Evolutionary conservation across 1,140 invertebrate species (phyloP).

Genomic region (Drosophila arawakana): DNA sequence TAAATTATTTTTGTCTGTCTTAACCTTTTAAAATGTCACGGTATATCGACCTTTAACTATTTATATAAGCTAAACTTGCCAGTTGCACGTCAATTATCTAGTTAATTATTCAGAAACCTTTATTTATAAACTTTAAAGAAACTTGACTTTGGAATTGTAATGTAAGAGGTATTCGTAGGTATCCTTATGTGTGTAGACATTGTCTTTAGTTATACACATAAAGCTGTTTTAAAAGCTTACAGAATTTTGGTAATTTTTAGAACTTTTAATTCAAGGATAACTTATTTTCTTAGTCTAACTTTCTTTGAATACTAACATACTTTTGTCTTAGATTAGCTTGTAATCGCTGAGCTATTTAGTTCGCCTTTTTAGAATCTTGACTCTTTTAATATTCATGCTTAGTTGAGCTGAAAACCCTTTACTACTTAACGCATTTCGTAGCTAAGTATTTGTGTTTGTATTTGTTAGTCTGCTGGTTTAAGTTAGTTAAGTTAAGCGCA

Average conservation of each 20-base stretch:
- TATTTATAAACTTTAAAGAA: background rate
- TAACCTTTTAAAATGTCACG: slow-evolving; percentile 4
- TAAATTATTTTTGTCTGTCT: background rate
- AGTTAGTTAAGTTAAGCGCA: slow-evolving; percentile 43
- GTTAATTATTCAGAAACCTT: background rate
- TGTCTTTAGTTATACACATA: too few species aligned
- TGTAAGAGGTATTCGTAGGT: too few species aligned
- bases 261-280: too few species aligned
- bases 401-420: slow-evolving; percentile 41
- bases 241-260: too few species aligned
- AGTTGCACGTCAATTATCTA: slow-evolving; percentile 1
- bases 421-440: slow-evolving; percentile 3
- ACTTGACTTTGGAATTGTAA: background rate
- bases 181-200: too few species aligned
- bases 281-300: too few species aligned
- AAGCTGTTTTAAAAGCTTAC: too few species aligned
- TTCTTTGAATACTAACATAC: too few species aligned
- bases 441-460: slow-evolving; percentile 12
- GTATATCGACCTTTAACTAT: slow-evolving; percentile 1
- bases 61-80: background rate
- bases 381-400: slow-evolving; percentile 48
- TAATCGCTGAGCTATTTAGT: too few species aligned
- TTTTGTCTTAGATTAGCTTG: too few species aligned
- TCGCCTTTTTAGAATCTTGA: background rate
- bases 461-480: slow-evolving; percentile 13